Conservation (phyloP, 2,888 invertebrate species). For the Heteropelma amictum region DNA sequence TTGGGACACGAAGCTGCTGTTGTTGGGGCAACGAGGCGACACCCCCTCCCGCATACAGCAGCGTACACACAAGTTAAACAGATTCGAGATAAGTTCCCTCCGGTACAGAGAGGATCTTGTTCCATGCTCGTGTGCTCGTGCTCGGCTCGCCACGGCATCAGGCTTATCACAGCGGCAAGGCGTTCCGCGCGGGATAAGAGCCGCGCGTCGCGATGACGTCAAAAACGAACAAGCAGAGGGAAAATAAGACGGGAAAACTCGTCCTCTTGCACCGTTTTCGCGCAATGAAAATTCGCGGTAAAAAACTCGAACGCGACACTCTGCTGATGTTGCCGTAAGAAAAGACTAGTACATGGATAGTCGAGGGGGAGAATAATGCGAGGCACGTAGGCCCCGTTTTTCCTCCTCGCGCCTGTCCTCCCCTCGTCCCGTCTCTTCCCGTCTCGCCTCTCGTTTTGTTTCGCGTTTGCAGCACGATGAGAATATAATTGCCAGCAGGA, state of each 20-base stretch:
- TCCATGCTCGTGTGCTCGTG: constrained; percentile 15
- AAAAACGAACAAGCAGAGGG: constrained; percentile 44
- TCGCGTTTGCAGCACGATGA: constrained; percentile 8
- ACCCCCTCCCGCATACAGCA: neutral
- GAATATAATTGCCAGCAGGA: constrained; percentile 49
- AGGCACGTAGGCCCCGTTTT: constrained; percentile 27
- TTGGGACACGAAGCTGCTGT: constrained; percentile 64
- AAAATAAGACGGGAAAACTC: constrained; percentile 5
- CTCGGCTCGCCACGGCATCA: constrained; percentile 17
- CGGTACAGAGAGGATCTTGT: constrained; percentile 56
- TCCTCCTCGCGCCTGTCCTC: neutral
- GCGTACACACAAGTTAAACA: constrained; percentile 61
- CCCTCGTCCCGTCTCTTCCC: no score
- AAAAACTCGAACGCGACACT: neutral
- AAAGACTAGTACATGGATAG: no score
- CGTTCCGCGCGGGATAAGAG: constrained; percentile 60
- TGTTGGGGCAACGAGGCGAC: no score
- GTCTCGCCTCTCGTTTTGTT: no score
- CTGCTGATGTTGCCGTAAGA: no score
- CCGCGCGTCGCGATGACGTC: constrained; percentile 63
- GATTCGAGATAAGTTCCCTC: constrained; percentile 70
- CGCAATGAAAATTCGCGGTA: no score
- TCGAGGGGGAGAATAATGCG: no score
- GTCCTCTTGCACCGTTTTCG: no score
- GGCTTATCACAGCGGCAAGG: constrained; percentile 73